phyloP scores from a whole-genome alignment of 2,888 invertebrate genomes.

The Tanypteryx hageni region DNA sequence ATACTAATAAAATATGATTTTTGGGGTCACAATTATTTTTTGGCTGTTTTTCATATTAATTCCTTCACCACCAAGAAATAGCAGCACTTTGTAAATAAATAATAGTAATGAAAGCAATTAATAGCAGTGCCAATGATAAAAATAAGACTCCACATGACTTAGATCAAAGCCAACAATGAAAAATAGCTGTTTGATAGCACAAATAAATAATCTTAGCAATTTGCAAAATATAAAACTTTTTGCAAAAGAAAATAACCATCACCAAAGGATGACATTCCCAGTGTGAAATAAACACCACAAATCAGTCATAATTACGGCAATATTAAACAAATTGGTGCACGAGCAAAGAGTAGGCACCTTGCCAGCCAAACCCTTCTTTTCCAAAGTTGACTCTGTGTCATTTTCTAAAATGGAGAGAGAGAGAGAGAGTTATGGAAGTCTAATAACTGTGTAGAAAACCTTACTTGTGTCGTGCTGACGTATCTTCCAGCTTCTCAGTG shows the following conservation, averaged over 20 bases:
- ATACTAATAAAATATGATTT: no score
- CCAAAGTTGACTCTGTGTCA: conserved; percentile 60
- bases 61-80: not conserved
- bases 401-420: conserved; percentile 15
- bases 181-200: conserved; percentile 32
- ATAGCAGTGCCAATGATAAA: not conserved
- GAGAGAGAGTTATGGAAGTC: not conserved
- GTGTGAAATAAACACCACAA: no score
- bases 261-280: not conserved
- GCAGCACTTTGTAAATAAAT: not conserved
- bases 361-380: conserved; percentile 24
- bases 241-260: conserved; percentile 17
- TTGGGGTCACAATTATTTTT: not conserved
- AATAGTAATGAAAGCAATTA: conserved; percentile 25
- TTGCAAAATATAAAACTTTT: conserved; percentile 20
- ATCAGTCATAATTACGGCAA: no score
- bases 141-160: conserved; percentile 26
- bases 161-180: conserved; percentile 59
- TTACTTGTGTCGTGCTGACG: conserved; percentile 93
- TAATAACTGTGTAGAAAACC: conserved; percentile 70
- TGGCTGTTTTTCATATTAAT: not conserved
- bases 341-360: not conserved
- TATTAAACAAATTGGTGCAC: no score
- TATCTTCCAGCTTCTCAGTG: conserved; percentile 93
- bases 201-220: conserved; percentile 5